Evolutionary conservation across 2,888 invertebrate species (phyloP), one percentile per base, ranked within the genome.

Genomic region (Chrysina gloriosa): DNA sequence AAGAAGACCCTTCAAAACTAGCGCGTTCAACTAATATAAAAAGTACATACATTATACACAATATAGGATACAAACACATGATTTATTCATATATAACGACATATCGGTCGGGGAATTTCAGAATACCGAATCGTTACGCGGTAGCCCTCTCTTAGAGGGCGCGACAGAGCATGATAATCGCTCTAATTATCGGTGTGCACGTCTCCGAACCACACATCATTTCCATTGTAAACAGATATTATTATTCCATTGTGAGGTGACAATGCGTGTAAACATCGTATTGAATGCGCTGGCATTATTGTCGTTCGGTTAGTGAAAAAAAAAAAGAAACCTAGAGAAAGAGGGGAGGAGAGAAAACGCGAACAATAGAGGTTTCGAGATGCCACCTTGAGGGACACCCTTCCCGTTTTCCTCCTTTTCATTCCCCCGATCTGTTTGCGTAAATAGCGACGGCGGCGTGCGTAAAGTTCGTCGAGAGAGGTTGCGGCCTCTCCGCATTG

Each of bases 101-200:
- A 42, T 58, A 58, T 58, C 58, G 50, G 27, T 4, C 39, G 45
- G n/a, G 58, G 58, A 58, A 58, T 58, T 58, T 58, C 42, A 42
- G 45, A 58, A 42, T 42, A 27, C 27, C 21, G 42, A 42, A 58
- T 42, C 58, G n/a, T 58, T 25, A 14, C 58, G 39, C 58, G 58
- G 58, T 21, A 58, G 39, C 25, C 25, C 19, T n/a, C 21, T 21
- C 65, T 61, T 66, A 70, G 70, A 70, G 72, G 73, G 77, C 77
- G 80, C 80, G 80, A 78, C 75, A 78, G 77, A 74, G 78, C 79
- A 77, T 80, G 75, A 79, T 80, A 81, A 81, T 81, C 80, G 76
- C 74, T 76, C 80, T 78, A 81, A 81, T 81, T 81, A 81, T 79
- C 78, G 77, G 70, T 72, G 73, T 42, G 14, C 42, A 42, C 56